phyloP scores from a whole-genome alignment of 1,140 invertebrate genomes.

The Nephila pilipes region DNA sequence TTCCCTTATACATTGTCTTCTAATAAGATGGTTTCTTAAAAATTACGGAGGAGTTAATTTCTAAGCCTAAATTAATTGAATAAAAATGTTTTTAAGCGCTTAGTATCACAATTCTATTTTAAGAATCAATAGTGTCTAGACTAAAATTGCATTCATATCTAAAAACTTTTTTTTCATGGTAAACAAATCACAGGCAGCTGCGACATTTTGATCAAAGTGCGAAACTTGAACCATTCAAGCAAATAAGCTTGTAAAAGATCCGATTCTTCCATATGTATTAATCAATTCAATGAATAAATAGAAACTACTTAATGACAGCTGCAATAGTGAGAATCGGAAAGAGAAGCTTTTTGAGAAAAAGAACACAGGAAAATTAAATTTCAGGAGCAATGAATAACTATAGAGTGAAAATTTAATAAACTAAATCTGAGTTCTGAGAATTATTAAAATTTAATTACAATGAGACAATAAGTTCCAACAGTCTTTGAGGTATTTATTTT shows the following conservation, averaged over 20 bases:
- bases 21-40: too few species aligned
- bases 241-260: neutral
- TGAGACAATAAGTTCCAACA: neutral
- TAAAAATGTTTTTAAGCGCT: too few species aligned
- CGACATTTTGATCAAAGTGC: neutral
- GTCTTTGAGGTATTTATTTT: neutral
- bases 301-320: neutral
- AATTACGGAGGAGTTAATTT: too few species aligned
- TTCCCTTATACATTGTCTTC: too few species aligned
- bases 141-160: neutral
- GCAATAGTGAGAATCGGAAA: neutral
- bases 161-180: neutral
- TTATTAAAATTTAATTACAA: neutral
- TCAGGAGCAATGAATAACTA: neutral
- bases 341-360: neutral
- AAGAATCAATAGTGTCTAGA: neutral
- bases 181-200: neutral
- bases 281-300: constrained; percentile 33
- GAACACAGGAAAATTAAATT: neutral
- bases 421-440: neutral
- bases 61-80: too few species aligned
- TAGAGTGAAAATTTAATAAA: neutral
- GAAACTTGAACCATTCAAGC: constrained; percentile 15
- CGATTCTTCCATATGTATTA: neutral
- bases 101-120: neutral